Percentiles rank a stretch among this genome's conserved stretches.
Conservation (phyloP, 2,888 invertebrate species). For the Lamproptera curius region DNA sequence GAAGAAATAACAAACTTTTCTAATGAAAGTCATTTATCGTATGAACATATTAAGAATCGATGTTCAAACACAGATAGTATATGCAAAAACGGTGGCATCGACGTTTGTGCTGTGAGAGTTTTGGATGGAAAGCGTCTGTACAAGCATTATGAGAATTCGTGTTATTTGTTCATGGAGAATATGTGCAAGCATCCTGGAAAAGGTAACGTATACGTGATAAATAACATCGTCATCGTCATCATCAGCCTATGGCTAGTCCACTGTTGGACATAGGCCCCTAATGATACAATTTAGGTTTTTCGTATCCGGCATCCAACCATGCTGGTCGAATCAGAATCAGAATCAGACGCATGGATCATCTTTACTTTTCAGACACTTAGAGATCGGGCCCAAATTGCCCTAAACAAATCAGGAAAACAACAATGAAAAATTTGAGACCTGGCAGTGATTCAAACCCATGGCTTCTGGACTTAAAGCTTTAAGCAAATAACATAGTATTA, state of each 20-base stretch:
- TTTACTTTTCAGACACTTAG: no score
- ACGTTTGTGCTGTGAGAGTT: conserved; percentile 39
- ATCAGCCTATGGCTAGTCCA: neutral
- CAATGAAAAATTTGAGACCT: no score
- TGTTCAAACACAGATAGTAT: conserved; percentile 33
- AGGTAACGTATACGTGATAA: conserved; percentile 33
- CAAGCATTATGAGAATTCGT: conserved; percentile 45
- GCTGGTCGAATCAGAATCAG: no score
- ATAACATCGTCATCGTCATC: neutral
- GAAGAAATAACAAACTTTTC: neutral
- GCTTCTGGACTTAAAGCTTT: no score
- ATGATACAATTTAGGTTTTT: no score
- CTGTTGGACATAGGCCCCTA: no score
- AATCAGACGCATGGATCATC: no score
- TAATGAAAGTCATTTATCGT: conserved; percentile 33
- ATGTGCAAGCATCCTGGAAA: conserved; percentile 48
- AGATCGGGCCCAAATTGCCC: no score
- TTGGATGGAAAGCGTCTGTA: conserved; percentile 26
- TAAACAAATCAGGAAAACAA: no score
- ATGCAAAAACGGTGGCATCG: conserved; percentile 34
- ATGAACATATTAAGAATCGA: conserved; percentile 27
- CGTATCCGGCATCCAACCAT: no score
- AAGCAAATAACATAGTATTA: no score
- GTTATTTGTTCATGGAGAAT: conserved; percentile 50
- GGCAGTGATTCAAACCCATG: no score